Base-by-base conservation (phyloP, 2,888 invertebrate species). In the Trypoxylon attenuatum region DNA sequence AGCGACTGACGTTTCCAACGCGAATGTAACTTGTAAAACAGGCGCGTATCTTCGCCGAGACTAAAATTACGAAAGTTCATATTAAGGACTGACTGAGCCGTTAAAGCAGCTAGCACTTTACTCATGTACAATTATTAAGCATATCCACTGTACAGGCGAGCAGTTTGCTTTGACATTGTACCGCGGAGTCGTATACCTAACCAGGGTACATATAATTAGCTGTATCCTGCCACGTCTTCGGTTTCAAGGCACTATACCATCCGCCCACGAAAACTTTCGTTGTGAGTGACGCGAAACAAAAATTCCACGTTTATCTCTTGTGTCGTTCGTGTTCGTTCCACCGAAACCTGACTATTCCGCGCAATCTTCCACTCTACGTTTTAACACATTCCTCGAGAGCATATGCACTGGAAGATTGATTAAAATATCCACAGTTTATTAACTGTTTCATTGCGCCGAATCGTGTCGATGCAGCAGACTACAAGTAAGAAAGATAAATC, bases 301-400 rank as follows among this genome's bases (percentile, higher is more conserved):
- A 65, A 66, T 64, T 58, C 43, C 65, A 57, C 53, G 65, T 66
- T 65, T 43, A 53, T 29, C 29, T 19, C 13, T 25, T 21, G 21
- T 39, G n/a, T n/a, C n/a, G n/a, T n/a, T n/a, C n/a, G n/a, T n/a
- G n/a, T n/a, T n/a, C n/a, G n/a, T n/a, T n/a, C n/a, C n/a, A n/a
- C n/a, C n/a, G n/a, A n/a, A n/a, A n/a, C n/a, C n/a, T n/a, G 19
- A 41, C 16, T 6, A 18, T 18, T 38, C 16, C 41, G 41, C 18
- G 41, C 41, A 5, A 41, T 18, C 18, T 1, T 16, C 16, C 16
- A 3, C 18, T 18, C 19, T 41, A 6, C 5, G 3, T 18, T 41
- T 41, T n/a, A n/a, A n/a, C n/a, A n/a, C n/a, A n/a, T n/a, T n/a
- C n/a, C n/a, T n/a, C n/a, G n/a, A n/a, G n/a, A n/a, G n/a, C n/a